Evolutionary conservation across 2,888 invertebrate genomes (phyloP).

Genomic region (Amphimallon solstitiale): DNA sequence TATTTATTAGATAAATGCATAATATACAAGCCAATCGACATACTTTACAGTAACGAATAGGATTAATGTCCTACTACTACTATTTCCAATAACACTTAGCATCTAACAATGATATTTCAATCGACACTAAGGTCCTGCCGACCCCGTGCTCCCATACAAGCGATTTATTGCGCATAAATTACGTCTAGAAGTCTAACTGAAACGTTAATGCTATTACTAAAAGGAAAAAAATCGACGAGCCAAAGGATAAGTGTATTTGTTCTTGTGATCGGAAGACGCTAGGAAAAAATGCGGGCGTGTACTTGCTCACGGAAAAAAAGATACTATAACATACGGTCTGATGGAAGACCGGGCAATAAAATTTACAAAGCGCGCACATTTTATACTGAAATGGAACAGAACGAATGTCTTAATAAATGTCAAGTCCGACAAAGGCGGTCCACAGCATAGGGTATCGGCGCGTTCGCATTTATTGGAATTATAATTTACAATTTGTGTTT

Average conservation of each 20-base stretch:
- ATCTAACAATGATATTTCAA: constrained; percentile 13
- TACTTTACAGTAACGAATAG: not conserved
- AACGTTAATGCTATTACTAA: constrained; percentile 17
- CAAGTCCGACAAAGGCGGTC: constrained; percentile 16
- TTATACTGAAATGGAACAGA: constrained; percentile 24
- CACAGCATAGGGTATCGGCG: not conserved
- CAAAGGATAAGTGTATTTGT: not conserved
- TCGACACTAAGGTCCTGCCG: constrained; percentile 12
- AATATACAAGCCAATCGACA: not conserved
- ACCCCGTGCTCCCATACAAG: not conserved
- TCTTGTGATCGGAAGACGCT: not conserved
- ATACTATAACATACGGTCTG: not conserved
- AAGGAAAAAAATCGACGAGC: constrained; percentile 2
- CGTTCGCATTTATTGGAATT: constrained; percentile 24
- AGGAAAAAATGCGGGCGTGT: constrained; percentile 19
- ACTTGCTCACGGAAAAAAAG: constrained; percentile 12
- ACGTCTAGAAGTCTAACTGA: constrained; percentile 10
- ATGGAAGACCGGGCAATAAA: constrained; percentile 20
- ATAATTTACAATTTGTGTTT: constrained; percentile 18
- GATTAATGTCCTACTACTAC: constrained; percentile 6
- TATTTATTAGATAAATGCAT: constrained; percentile 8
- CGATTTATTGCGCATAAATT: constrained; percentile 27
- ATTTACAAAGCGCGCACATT: constrained; percentile 19
- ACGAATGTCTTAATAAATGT: constrained; percentile 31
- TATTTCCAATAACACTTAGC: constrained; percentile 22